Conservation (phyloP, 1,140 invertebrate species). For the Solen grandis region DNA sequence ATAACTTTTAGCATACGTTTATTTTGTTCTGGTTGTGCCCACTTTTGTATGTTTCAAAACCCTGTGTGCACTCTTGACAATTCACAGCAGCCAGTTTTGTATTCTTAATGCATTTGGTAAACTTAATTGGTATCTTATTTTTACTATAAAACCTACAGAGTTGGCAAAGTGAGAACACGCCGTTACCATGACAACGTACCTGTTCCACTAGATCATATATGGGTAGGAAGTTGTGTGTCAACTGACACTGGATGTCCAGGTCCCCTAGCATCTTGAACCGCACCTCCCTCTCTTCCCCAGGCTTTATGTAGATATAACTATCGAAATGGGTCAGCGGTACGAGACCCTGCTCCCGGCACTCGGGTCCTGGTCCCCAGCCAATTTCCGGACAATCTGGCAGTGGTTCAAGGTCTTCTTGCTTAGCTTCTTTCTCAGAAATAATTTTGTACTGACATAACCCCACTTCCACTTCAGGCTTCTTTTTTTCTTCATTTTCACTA, state of each 20-base stretch:
- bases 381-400: slow-evolving; percentile 32
- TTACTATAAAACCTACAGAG: too few relatives aligned
- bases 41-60: too few relatives aligned
- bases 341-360: slow-evolving; percentile 27
- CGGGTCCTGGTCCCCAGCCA: slow-evolving; percentile 53
- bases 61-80: too few relatives aligned
- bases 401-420: slow-evolving; percentile 29
- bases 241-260: slow-evolving; percentile 22
- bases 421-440: slow-evolving; percentile 32
- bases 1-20: too few relatives aligned
- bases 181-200: too few relatives aligned
- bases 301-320: slow-evolving; percentile 42
- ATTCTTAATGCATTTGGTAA: too few relatives aligned
- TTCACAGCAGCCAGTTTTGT: too few relatives aligned
- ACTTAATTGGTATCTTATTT: too few relatives aligned
- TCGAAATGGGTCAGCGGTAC: slow-evolving; percentile 42
- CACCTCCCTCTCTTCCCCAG: slow-evolving; percentile 25
- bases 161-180: too few relatives aligned
- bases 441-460: slow-evolving; percentile 48
- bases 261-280: slow-evolving; percentile 33
- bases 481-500: neutral
- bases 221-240: slow-evolving; percentile 42
- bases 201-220: slow-evolving; percentile 51
- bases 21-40: too few relatives aligned
- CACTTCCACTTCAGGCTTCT: neutral